Conservation (phyloP, 2,888 invertebrate genomes). For the Odontocolon sp. region DNA sequence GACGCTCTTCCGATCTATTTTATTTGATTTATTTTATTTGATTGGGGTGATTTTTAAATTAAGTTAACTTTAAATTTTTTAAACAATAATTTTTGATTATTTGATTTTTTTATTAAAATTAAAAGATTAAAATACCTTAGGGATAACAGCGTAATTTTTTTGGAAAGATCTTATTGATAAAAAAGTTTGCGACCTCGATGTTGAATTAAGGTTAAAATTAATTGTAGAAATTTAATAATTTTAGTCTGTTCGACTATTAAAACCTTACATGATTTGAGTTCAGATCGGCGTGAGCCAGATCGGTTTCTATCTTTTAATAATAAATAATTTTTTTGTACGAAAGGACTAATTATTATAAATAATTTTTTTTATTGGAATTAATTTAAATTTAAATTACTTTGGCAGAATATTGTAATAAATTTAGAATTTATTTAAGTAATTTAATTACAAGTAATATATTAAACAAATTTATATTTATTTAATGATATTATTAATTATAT, state of each 20-base stretch:
- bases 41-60: constrained; percentile 87
- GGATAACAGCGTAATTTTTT: constrained; percentile 93
- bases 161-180: constrained; percentile 88
- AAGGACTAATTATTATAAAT: constrained; percentile 86
- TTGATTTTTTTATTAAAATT: constrained; percentile 84
- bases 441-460: constrained; percentile 80
- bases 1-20: no score
- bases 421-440: constrained; percentile 86
- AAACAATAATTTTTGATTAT: constrained; percentile 80
- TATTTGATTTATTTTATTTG: constrained; percentile 82
- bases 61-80: constrained; percentile 82
- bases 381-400: constrained; percentile 81
- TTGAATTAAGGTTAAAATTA: constrained; percentile 90
- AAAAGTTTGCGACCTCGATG: constrained; percentile 93
- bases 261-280: constrained; percentile 94
- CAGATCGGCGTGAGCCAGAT: constrained; percentile 93
- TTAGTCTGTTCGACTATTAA: constrained; percentile 92
- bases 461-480: constrained; percentile 61
- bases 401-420: constrained; percentile 87
- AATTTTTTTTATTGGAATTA: constrained; percentile 80
- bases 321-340: constrained; percentile 87
- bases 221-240: constrained; percentile 86
- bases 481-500: constrained; percentile 77
- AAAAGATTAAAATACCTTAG: constrained; percentile 90
- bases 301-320: constrained; percentile 89